Evolutionary conservation across 2,113 vertebrate genomes (phyloP).

Genomic region (Monopterus albus): DNA sequence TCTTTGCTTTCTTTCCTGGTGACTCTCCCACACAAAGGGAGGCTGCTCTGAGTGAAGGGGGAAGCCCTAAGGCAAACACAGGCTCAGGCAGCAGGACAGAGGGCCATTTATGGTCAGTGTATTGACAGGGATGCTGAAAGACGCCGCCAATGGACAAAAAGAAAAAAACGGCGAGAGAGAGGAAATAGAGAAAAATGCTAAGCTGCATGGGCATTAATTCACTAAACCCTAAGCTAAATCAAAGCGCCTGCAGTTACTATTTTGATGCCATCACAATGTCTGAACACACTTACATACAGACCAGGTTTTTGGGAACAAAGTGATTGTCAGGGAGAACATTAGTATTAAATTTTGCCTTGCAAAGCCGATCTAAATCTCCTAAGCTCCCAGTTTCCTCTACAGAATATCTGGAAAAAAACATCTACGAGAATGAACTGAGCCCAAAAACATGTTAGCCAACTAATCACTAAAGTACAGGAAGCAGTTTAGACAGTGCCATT

Average conservation of each 20-base stretch:
- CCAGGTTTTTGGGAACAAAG: conserved; percentile 19
- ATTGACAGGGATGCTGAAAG: conserved; percentile 69
- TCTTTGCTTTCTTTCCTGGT: conserved; percentile 69
- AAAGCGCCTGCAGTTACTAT: background rate
- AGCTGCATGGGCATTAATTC: conserved; percentile 17
- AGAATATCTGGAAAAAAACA: background rate
- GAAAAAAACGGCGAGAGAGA: conserved; percentile 13
- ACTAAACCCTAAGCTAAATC: background rate
- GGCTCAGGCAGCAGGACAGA: conserved; percentile 70
- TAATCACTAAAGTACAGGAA: background rate
- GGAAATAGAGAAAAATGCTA: conserved; percentile 6
- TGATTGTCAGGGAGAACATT: conserved; percentile 2
- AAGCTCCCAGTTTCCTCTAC: background rate
- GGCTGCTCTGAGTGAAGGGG: conserved; percentile 45
- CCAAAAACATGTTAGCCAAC: background rate
- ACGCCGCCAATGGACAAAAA: conserved; percentile 30
- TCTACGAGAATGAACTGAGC: background rate
- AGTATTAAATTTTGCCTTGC: background rate
- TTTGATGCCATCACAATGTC: conserved; percentile 10
- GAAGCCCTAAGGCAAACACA: conserved; percentile 75
- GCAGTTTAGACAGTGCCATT: background rate
- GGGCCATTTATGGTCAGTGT: conserved; percentile 67
- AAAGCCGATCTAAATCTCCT: conserved; percentile 6
- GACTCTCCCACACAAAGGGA: conserved; percentile 70
- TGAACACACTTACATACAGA: conserved; percentile 6